Evolutionary conservation across 2,797 vertebrate genomes (phyloP).

Genomic region (Pangasius sanitwongsei): DNA sequence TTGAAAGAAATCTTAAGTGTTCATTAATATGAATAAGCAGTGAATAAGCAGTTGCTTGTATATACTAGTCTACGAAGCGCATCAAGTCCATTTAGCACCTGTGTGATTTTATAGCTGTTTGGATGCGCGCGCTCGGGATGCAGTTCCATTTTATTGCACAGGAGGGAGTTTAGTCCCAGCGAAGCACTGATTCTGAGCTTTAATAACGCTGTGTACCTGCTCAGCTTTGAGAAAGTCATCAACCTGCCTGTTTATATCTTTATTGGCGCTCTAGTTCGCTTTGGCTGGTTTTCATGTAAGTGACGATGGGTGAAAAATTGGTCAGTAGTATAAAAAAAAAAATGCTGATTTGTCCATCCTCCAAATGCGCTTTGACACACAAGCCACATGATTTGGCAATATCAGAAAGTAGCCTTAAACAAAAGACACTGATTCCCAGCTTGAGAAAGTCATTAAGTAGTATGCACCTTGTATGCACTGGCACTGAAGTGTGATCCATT

Average conservation of each 20-base stretch:
- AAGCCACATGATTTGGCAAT: not conserved
- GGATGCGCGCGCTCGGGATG: not conserved
- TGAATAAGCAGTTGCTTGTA: not conserved
- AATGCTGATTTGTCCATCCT: not conserved
- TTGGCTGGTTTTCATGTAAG: not conserved
- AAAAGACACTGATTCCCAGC: not conserved
- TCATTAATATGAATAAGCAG: not conserved
- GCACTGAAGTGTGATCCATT: not conserved
- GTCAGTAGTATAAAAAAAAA: not conserved
- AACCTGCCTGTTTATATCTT: not conserved
- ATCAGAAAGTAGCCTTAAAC: not conserved
- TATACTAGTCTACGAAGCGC: not conserved
- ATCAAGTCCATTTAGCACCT: slow-evolving; percentile 7
- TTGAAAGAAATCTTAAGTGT: not conserved
- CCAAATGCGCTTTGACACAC: not conserved
- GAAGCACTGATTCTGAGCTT: not conserved
- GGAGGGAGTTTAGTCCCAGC: slow-evolving; percentile 26
- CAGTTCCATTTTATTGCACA: slow-evolving; percentile 19
- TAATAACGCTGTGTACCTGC: not conserved
- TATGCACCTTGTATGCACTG: not conserved
- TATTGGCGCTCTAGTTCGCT: not conserved
- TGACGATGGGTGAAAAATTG: not conserved
- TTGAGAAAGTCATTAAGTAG: not conserved
- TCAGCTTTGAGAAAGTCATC: not conserved
- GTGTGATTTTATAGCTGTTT: not conserved